These are phyloP conservation scores for Cebus imitator DNA, from an alignment of 2,113 vertebrate genomes.

Conservation along the genomic window DNA sequence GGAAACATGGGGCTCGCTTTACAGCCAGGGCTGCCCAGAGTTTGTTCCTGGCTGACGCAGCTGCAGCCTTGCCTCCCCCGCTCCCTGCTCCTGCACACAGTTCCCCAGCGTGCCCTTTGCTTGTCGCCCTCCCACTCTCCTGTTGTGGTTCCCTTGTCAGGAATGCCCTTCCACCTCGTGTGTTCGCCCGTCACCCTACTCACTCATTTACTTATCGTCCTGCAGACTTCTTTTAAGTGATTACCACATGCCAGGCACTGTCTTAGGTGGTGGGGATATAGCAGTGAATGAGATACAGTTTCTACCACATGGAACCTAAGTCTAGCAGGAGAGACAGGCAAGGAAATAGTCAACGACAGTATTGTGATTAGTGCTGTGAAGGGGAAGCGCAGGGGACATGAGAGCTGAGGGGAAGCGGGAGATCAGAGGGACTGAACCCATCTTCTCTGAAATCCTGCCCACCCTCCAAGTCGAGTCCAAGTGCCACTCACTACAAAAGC, in stretches of 20 bases:
- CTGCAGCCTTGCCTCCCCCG: background rate
- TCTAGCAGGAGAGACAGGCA: background rate
- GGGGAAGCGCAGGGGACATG: background rate
- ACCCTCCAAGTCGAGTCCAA: background rate
- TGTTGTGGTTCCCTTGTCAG: background rate
- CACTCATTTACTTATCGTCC: background rate
- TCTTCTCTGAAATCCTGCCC: background rate
- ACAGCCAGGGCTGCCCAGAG: conserved; percentile 70
- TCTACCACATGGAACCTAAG: background rate
- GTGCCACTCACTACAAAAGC: background rate
- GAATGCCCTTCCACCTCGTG: background rate
- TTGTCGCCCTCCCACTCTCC: background rate
- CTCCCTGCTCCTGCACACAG: background rate
- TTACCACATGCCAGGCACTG: background rate
- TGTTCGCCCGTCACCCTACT: background rate
- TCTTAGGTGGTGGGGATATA: background rate
- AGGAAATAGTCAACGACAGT: background rate
- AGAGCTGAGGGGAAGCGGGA: background rate
- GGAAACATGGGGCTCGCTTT: conserved; percentile 85
- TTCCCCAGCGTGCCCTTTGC: background rate
- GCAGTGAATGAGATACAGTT: background rate
- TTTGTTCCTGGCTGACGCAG: background rate
- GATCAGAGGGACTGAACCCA: background rate
- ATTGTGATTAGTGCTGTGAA: accelerated
- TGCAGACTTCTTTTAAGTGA: background rate